phyloP scores from a whole-genome alignment of 1,140 invertebrate species.

The Choristoneura fumiferana region DNA sequence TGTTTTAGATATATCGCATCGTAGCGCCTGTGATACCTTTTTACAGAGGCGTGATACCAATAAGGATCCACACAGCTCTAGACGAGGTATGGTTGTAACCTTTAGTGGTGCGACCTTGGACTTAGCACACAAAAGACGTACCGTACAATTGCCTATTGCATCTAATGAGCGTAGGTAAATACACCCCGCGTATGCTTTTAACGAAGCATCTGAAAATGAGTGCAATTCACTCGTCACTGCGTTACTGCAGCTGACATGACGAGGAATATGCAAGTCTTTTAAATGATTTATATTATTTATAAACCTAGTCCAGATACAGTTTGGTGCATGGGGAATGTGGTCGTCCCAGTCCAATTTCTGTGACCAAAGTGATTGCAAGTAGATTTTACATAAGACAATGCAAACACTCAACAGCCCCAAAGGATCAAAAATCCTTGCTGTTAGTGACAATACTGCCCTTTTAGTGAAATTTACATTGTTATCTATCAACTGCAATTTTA shows the following conservation, averaged over 20 bases:
- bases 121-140: constrained; percentile 42
- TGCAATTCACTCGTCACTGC: constrained; percentile 30
- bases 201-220: constrained; percentile 61
- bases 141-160: not conserved
- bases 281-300: not conserved
- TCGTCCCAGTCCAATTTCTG: constrained; percentile 53
- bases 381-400: constrained; percentile 11
- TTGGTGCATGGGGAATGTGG: constrained; percentile 29
- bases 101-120: constrained; percentile 55
- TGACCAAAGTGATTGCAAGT: constrained; percentile 50
- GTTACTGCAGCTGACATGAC: constrained; percentile 21
- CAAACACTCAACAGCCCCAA: not conserved
- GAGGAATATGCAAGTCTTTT: constrained; percentile 23
- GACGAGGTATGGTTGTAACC: constrained; percentile 36
- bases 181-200: constrained; percentile 54
- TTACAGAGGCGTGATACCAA: constrained; percentile 36
- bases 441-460: not conserved
- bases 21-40: constrained; percentile 25
- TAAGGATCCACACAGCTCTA: constrained; percentile 49
- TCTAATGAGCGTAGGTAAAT: constrained; percentile 47
- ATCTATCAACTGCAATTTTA: not conserved
- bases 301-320: constrained; percentile 30
- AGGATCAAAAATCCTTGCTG: not conserved
- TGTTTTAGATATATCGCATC: not conserved
- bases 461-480: not conserved